Evolutionary conservation across 2,797 vertebrate genomes (phyloP).

Genomic region (Furcifer pardalis): DNA sequence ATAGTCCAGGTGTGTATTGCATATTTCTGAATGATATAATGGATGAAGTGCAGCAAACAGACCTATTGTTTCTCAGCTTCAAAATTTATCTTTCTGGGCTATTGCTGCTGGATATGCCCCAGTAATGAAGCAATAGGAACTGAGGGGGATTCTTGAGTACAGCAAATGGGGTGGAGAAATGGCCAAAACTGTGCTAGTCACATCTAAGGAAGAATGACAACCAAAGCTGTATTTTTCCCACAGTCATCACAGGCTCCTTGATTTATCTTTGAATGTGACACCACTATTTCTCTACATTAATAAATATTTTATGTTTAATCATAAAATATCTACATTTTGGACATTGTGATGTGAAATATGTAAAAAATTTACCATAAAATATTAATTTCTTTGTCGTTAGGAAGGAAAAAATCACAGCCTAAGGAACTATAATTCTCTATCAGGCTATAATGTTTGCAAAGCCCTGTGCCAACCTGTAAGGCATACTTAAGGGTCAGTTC

Average conservation of each 20-base stretch:
- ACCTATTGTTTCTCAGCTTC: background rate
- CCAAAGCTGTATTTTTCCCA: conserved; percentile 17
- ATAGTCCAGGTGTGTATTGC: background rate
- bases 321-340: conserved; percentile 31
- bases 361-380: conserved; percentile 12
- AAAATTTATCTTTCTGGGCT: background rate
- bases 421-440: background rate
- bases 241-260: conserved; percentile 21
- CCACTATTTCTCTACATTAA: conserved; percentile 33
- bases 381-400: conserved; percentile 19
- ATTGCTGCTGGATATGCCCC: background rate
- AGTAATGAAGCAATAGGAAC: background rate
- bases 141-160: background rate
- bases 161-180: conserved; percentile 10
- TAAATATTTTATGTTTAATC: conserved; percentile 36
- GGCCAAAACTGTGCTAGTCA: conserved; percentile 4
- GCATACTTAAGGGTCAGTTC: background rate
- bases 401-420: too few relatives aligned
- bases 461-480: background rate
- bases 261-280: conserved; percentile 36
- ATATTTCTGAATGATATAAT: background rate
- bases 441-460: background rate
- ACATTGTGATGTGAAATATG: conserved; percentile 25
- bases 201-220: conserved; percentile 31
- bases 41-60: background rate